phyloP scores from a whole-genome alignment of 2,113 vertebrate species.

The Cephalopholis sonnerati region DNA sequence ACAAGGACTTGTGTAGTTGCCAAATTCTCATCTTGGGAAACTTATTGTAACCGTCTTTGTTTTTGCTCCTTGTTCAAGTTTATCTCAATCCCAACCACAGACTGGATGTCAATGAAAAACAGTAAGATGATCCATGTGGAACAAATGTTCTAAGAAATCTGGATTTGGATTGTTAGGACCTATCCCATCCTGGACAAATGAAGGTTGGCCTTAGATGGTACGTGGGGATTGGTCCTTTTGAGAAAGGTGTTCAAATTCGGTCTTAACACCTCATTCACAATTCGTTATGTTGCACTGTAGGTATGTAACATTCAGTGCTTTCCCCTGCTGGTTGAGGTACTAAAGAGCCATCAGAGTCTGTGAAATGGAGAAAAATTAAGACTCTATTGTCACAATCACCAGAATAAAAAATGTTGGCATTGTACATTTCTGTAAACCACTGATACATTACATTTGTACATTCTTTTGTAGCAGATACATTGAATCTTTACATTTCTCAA shows the following conservation, averaged over 20 bases:
- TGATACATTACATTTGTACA: too few relatives aligned
- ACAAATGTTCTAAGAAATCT: neutral
- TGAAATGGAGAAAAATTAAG: neutral
- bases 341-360: neutral
- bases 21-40: slow-evolving; percentile 49
- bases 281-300: neutral
- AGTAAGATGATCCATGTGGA: neutral
- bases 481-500: too few relatives aligned
- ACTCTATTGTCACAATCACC: too few relatives aligned
- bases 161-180: neutral
- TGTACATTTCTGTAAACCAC: too few relatives aligned
- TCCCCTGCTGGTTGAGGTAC: neutral
- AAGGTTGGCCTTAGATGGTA: neutral
- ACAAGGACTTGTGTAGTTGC: slow-evolving; percentile 38
- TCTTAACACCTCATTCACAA: neutral
- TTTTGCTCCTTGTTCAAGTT: slow-evolving; percentile 19
- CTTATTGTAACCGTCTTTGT: neutral
- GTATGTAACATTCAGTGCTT: neutral
- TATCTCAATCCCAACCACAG: neutral
- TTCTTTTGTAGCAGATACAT: too few relatives aligned
- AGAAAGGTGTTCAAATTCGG: neutral
- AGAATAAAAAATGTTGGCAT: too few relatives aligned
- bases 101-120: neutral
- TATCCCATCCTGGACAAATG: neutral
- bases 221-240: neutral